phyloP scores from a whole-genome alignment of 2,797 vertebrate species.

The Manis javanica region DNA sequence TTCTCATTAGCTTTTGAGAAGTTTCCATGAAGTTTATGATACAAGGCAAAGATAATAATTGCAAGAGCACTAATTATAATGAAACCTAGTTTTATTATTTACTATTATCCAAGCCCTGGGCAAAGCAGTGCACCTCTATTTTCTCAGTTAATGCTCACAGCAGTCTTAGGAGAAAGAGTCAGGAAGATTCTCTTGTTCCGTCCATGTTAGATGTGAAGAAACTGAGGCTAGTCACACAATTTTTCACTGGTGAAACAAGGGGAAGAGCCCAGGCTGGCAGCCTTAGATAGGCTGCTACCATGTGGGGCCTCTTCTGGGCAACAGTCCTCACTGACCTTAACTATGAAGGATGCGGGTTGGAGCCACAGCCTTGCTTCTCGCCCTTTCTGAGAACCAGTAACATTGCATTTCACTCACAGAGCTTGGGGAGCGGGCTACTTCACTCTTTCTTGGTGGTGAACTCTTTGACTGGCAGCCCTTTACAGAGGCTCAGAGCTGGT shows the following conservation, averaged over 20 bases:
- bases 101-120: background rate
- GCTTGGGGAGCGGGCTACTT: background rate
- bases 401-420: too few species aligned
- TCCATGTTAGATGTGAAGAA: background rate
- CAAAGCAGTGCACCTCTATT: background rate
- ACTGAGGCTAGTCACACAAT: accelerated
- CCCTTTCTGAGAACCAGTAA: background rate
- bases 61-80: background rate
- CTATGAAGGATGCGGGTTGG: background rate
- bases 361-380: background rate
- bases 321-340: background rate
- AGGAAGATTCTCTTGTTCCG: background rate
- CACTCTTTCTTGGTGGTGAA: background rate
- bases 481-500: background rate
- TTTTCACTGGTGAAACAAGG: background rate
- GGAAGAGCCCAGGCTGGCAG: background rate
- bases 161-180: background rate
- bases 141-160: background rate
- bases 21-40: background rate
- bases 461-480: background rate
- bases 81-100: background rate
- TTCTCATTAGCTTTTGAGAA: background rate
- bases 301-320: background rate
- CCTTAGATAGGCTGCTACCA: background rate
- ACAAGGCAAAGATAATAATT: background rate